phyloP scores from a whole-genome alignment of 2,888 invertebrate species.

The Watsonalla binaria region DNA sequence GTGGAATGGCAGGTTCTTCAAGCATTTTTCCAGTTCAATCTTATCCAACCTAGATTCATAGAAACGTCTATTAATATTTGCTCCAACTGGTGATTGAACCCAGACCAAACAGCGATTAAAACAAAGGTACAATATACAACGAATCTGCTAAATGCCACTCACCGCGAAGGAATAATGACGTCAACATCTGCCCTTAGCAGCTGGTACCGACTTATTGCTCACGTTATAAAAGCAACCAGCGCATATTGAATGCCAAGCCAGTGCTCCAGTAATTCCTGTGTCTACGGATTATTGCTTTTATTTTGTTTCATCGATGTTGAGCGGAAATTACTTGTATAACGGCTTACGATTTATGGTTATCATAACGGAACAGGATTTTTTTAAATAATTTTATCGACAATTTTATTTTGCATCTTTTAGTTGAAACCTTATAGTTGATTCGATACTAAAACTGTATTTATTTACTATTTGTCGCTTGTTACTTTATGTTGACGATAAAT shows the following conservation, averaged over 20 bases:
- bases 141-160: slow-evolving; percentile 27
- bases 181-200: slow-evolving; percentile 50
- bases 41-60: too few species aligned
- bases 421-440: too few species aligned
- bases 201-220: slow-evolving; percentile 44
- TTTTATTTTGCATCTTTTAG: too few species aligned
- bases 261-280: slow-evolving; percentile 22
- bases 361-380: background rate
- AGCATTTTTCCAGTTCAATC: too few species aligned
- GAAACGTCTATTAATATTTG: too few species aligned
- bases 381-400: background rate
- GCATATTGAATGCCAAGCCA: slow-evolving; percentile 39
- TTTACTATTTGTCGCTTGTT: too few species aligned
- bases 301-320: slow-evolving; percentile 5
- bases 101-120: background rate
- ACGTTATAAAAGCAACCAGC: slow-evolving; percentile 51
- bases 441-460: too few species aligned
- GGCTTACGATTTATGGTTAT: background rate
- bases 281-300: slow-evolving; percentile 5
- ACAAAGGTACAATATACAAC: slow-evolving; percentile 11
- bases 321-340: background rate
- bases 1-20: too few species aligned
- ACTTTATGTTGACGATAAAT: too few species aligned
- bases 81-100: too few species aligned
- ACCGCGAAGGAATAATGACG: slow-evolving; percentile 41